These are phyloP conservation scores for Meloidogyne chitwoodi DNA, from an alignment of 1,140 invertebrate species.

Conservation along the genomic window DNA sequence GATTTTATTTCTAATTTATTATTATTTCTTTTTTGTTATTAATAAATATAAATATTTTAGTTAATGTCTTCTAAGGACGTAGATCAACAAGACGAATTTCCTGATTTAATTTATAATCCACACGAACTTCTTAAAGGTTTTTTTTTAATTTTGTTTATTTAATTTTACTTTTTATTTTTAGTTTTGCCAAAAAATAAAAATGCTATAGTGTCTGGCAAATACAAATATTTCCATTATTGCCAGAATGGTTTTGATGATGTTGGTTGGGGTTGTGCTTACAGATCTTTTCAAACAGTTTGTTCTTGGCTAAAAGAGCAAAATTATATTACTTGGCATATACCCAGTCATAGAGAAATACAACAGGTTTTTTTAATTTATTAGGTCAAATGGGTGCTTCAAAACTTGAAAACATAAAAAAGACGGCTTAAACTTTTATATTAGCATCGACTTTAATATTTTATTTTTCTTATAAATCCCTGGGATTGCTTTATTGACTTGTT, in stretches of 20 bases:
- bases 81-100: neutral
- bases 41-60: too few relatives aligned
- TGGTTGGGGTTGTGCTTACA: constrained; percentile 98
- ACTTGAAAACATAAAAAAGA: too few relatives aligned
- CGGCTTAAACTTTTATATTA: too few relatives aligned
- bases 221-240: constrained; percentile 93
- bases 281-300: constrained; percentile 90
- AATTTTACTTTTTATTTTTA: neutral
- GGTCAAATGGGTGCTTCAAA: too few relatives aligned
- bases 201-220: constrained; percentile 75
- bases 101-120: neutral
- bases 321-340: constrained; percentile 60
- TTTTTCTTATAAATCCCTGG: too few relatives aligned
- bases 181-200: constrained; percentile 18
- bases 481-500: too few relatives aligned
- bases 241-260: constrained; percentile 89
- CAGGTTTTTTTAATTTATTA: constrained; percentile 65
- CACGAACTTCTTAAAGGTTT: neutral
- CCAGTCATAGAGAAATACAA: constrained; percentile 83
- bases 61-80: too few relatives aligned
- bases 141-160: neutral
- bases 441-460: too few relatives aligned
- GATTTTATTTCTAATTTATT: too few relatives aligned
- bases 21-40: too few relatives aligned
- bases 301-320: constrained; percentile 71